phyloP scores from a whole-genome alignment of 2,113 vertebrate genomes.

The Cyprinus carpio region DNA sequence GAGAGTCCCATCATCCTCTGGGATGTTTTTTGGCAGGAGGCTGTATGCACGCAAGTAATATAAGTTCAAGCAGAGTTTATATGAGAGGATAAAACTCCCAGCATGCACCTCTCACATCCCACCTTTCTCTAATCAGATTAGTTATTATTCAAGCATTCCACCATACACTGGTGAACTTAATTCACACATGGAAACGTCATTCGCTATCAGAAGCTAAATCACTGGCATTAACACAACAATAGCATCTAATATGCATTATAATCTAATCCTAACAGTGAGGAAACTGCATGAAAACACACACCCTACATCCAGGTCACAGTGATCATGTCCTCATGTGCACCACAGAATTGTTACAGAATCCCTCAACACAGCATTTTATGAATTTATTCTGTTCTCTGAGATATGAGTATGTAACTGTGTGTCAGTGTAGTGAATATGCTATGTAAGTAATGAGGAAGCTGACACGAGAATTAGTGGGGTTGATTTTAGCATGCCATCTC shows the following conservation, averaged over 20 bases:
- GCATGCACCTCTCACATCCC: conserved; percentile 29
- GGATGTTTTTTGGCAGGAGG: conserved; percentile 30
- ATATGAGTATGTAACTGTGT: background rate
- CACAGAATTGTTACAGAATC: background rate
- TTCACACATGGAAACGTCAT: conserved; percentile 21
- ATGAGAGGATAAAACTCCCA: conserved; percentile 8
- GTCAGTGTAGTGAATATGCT: too few species aligned
- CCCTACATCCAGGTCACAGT: background rate
- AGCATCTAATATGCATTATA: conserved; percentile 17
- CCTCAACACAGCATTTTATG: background rate
- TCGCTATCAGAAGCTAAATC: conserved; percentile 22
- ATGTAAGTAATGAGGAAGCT: too few species aligned
- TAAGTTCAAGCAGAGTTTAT: conserved; percentile 37
- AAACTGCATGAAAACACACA: background rate
- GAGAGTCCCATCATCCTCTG: conserved; percentile 32
- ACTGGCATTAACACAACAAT: background rate
- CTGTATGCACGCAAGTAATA: background rate
- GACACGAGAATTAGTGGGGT: too few species aligned
- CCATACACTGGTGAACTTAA: conserved; percentile 2
- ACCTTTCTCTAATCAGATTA: conserved; percentile 36
- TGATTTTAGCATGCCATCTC: too few species aligned
- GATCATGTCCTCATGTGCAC: conserved; percentile 6
- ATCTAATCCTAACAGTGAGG: conserved; percentile 2
- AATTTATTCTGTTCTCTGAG: background rate
- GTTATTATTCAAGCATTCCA: conserved; percentile 27